Evolutionary conservation across 2,888 invertebrate species (phyloP).

Genomic region (Cosmopolites sordidus): DNA sequence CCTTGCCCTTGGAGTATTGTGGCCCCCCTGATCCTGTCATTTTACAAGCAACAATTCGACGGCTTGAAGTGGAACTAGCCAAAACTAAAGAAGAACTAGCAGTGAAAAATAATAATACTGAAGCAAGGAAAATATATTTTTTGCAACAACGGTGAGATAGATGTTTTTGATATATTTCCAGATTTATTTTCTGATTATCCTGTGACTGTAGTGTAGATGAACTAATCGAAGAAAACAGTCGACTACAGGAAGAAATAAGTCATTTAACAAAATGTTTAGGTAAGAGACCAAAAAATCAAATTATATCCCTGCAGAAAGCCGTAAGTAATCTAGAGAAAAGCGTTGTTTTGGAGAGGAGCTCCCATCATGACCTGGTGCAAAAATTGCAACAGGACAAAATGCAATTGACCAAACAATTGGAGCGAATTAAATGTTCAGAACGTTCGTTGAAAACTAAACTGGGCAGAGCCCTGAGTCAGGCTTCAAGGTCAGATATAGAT

Average conservation of each 20-base stretch:
- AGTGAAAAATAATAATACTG: conserved; percentile 29
- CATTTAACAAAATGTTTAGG: conserved; percentile 31
- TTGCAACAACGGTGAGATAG: conserved; percentile 39
- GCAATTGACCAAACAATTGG: conserved; percentile 41
- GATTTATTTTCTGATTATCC: not conserved
- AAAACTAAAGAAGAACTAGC: conserved; percentile 40
- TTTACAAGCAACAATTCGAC: conserved; percentile 51
- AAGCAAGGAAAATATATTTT: conserved; percentile 34
- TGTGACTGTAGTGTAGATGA: conserved; percentile 32
- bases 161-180: conserved; percentile 13
- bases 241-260: conserved; percentile 38
- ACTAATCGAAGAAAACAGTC: conserved; percentile 40
- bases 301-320: conserved; percentile 41
- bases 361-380: conserved; percentile 47
- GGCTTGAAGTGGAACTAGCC: conserved; percentile 49
- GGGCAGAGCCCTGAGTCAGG: conserved; percentile 22
- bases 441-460: conserved; percentile 30
- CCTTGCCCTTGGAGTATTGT: conserved; percentile 53
- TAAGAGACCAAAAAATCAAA: conserved; percentile 33
- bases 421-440: conserved; percentile 37
- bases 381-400: conserved; percentile 47
- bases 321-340: conserved; percentile 48
- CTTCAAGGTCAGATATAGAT: conserved; percentile 9
- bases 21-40: conserved; percentile 52
- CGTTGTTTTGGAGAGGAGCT: conserved; percentile 45